A percentile compares a stretch with the other conserved stretches of the same genome.
Evolutionary conservation across 2,113 vertebrate genomes (phyloP).

Genomic region (Percina caprodes): DNA sequence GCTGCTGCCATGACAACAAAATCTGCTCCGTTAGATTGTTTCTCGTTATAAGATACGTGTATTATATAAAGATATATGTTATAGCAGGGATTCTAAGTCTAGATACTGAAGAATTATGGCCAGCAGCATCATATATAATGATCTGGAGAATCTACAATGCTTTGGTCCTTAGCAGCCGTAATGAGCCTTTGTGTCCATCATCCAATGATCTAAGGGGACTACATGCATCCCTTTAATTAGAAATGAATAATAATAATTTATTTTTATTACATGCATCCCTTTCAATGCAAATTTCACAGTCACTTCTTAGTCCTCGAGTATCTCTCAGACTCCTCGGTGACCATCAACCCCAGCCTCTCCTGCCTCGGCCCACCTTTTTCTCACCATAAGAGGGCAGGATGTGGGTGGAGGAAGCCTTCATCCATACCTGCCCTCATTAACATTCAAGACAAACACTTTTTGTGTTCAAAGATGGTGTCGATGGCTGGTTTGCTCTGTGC

Average conservation of each 20-base stretch:
- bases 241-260: too few relatives aligned
- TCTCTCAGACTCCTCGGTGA: conserved; percentile 15
- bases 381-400: conserved; percentile 32
- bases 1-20: neutral
- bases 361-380: conserved; percentile 26
- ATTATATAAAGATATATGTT: neutral
- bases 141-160: neutral
- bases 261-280: neutral
- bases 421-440: conserved; percentile 24
- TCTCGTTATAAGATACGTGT: neutral
- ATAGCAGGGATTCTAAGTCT: neutral
- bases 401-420: conserved; percentile 40
- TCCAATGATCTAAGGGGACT: neutral
- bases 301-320: conserved; percentile 1
- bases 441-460: conserved; percentile 19
- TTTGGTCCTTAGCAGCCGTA: neutral
- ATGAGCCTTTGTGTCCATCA: conserved; percentile 23
- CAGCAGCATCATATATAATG: neutral
- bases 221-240: neutral
- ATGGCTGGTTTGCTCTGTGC: neutral
- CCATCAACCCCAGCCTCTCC: conserved; percentile 30
- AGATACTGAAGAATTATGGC: neutral
- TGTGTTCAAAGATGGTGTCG: conserved; percentile 1
- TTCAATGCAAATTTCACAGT: conserved; percentile 33
- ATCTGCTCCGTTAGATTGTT: neutral